A percentile compares a stretch with the other conserved stretches of the same genome.
Conservation (phyloP, 2,113 vertebrate species). For the Stegostoma tigrinum region DNA sequence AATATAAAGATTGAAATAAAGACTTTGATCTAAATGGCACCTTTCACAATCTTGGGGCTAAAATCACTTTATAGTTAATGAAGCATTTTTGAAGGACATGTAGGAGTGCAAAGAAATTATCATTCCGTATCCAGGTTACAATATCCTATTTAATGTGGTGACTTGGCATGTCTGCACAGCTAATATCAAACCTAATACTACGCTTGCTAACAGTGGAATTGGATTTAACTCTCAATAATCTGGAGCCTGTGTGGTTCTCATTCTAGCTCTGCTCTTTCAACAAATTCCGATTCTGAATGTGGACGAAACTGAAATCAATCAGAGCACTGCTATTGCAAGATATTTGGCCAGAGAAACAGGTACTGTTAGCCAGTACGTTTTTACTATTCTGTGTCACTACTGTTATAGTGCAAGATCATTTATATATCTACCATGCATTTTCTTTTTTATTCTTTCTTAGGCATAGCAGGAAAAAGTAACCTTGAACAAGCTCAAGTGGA, state of each 20-base stretch:
- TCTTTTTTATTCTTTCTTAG: constrained; percentile 42
- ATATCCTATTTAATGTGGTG: neutral
- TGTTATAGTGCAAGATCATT: neutral
- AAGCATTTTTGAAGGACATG: neutral
- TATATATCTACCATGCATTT: neutral
- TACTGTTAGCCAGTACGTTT: constrained; percentile 42
- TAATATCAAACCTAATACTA: neutral
- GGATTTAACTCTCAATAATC: neutral
- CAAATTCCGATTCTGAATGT: constrained; percentile 64
- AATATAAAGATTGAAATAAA: no score
- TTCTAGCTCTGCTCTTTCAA: constrained; percentile 57
- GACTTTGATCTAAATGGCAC: no score
- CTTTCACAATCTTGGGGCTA: neutral
- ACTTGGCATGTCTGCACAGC: neutral
- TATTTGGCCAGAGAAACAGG: constrained; percentile 63
- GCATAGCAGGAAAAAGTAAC: constrained; percentile 57
- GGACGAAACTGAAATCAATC: constrained; percentile 54
- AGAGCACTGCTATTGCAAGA: constrained; percentile 66
- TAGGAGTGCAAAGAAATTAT: neutral
- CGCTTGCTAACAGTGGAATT: neutral
- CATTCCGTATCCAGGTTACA: neutral
- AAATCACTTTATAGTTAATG: neutral
- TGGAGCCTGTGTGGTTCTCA: constrained; percentile 28
- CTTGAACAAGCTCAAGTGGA: constrained; percentile 60
- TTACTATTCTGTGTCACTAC: no score